These are phyloP conservation scores for Hyperoodon ampullatus DNA, from an alignment of 2,113 vertebrate genomes.

Conservation along the genomic window DNA sequence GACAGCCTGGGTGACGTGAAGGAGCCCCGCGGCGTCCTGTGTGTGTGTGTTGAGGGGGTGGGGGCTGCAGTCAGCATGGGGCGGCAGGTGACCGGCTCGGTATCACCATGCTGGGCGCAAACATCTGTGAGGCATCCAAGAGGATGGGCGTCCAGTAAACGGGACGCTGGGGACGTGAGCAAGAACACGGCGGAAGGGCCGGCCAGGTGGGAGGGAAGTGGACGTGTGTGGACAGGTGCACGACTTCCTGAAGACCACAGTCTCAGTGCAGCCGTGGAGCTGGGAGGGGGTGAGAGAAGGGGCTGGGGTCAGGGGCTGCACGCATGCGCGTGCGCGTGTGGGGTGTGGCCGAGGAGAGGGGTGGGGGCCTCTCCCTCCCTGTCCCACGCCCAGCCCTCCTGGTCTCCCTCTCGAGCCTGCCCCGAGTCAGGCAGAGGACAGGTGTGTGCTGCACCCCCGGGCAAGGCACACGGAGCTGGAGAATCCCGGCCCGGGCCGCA, in stretches of 20 bases:
- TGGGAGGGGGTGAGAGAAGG: background rate
- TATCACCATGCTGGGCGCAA: background rate
- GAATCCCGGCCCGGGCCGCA: no score
- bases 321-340: no score
- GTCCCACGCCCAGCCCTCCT: background rate
- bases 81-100: background rate
- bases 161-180: background rate
- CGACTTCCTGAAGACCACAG: background rate
- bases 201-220: background rate
- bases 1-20: background rate
- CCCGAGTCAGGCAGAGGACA: background rate
- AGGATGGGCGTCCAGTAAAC: background rate
- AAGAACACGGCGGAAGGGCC: background rate
- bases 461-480: background rate
- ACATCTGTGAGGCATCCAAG: accelerated
- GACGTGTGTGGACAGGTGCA: accelerated
- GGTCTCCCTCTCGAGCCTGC: background rate
- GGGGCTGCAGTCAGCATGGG: background rate
- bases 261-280: background rate
- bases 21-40: background rate
- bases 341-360: background rate
- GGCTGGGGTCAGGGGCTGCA: background rate
- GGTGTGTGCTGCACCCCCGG: background rate
- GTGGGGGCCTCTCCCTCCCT: no score
- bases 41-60: no score